Evolutionary conservation across 2,797 vertebrate genomes (phyloP), one percentile per base, ranked within the genome.

Genomic region (Prionace glauca): DNA sequence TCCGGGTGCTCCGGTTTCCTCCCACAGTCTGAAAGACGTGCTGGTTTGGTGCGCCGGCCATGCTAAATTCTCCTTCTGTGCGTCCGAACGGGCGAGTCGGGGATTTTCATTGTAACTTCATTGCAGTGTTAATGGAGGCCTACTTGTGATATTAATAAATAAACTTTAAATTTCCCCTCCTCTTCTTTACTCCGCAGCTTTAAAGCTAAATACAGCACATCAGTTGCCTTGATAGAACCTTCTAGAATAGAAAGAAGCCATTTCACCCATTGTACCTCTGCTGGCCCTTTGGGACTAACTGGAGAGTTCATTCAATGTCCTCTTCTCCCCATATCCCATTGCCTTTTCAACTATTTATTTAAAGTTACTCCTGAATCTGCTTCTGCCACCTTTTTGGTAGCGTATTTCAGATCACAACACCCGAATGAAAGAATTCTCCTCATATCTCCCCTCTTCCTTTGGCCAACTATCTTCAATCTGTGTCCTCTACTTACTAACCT

Each of bases 131-230:
- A 50, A 50, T 50, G 45, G 1, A 50, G 2, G 45, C 45, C 45
- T 50, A 50, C 45, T 50, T 50, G 45, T 50, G 45, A 50, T 50
- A 50, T 3, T 50, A 50, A 50, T 50, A 50, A 50, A 50, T 50
- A 50, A 50, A 50, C 45, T 50, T 50, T 50, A 50, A 79, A n/a
- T 62, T 96, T 41, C 72, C 50, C 87, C 24, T 84, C 0, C 0
- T 12, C 24, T 84, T 0, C 0, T 16, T 7, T 95, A 3, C 77
- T 95, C 62, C 60, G 32, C 7, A 29, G 69, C 95, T 77, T n/a
- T 3, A 7, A n/a, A 14, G 29, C 74, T 96, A 26, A 88, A 96
- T 60, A 71, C 81, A 95, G 12, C 95, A 22, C 8, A 0, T 79
- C 95, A 95, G 16, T 22, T 74, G 7, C 74, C 74, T 32, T 77